Base-by-base conservation (phyloP, 2,797 vertebrate species). In the Heliangelus exortis region DNA sequence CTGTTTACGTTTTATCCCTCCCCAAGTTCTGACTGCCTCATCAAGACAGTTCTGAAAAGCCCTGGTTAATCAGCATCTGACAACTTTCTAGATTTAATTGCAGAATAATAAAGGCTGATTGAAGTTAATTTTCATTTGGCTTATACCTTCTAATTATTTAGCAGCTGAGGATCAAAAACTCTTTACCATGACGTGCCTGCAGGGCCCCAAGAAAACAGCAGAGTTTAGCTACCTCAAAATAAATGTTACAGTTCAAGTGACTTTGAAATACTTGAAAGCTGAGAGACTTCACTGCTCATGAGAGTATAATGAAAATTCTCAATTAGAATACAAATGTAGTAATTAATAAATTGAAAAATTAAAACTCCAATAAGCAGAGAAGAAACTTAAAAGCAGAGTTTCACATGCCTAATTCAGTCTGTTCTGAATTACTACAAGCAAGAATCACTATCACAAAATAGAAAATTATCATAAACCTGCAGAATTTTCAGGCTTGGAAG, bases 71-170 rank as follows among this genome's bases (percentile, higher is more conserved):
- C 89, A 93, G 39, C 28, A 84, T 76, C 73, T 89, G 69, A 92
- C 57, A 92, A 33, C 19, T 80, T 89, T 91, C 72, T 43, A 78
- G 59, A 29, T 86, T 43, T 17, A 75, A 84, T n/a, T 73, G 16
- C 21, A 57, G 58, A 80, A 73, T 31, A 21, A 90, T 62, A 84
- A 69, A 93, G 25, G 28, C 34, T 73, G 62, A 77, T 53, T 89
- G 75, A 77, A 94, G 25, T 82, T 91, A 84, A 96, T 96, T 96
- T 97, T 66, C n/a, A 78, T 84, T 96, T 76, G 77, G 7, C 33
- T 92, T 96, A 97, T 96, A 47, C 62, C 65, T 93, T 95, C 80
- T 93, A 93, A 95, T 95, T 94, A 68, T 80, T 92, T 89, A 90
- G 78, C 28, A 91, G 36, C 34, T 92, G 39, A 71, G 55, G 12